Percentiles rank a stretch among this genome's conserved stretches.
These are phyloP conservation scores for Macaria liturata DNA, from an alignment of 2,888 invertebrate genomes.

Conservation along the genomic window DNA sequence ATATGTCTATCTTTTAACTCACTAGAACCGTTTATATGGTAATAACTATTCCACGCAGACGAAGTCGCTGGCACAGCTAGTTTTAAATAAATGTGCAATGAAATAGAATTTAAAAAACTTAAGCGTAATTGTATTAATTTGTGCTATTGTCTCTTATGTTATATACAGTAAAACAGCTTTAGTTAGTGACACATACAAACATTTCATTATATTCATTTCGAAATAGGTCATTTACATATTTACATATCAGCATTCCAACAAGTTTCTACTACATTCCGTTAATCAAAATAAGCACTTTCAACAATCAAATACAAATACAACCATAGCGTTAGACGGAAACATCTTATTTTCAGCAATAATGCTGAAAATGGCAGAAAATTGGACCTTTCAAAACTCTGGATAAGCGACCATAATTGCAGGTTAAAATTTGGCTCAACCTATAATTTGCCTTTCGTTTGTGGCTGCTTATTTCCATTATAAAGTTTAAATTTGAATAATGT, in stretches of 20 bases:
- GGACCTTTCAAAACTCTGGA: constrained; percentile 46
- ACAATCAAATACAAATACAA: constrained; percentile 38
- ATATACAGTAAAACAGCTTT: no score
- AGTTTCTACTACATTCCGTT: constrained; percentile 1
- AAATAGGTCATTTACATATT: no score
- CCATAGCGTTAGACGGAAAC: constrained; percentile 41
- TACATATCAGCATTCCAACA: not conserved
- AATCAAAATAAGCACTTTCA: constrained; percentile 23
- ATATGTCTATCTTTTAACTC: no score
- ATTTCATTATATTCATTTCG: no score
- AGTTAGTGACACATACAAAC: no score
- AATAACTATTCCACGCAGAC: no score
- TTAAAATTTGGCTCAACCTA: constrained; percentile 44
- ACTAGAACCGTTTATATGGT: no score
- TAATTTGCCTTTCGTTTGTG: constrained; percentile 42
- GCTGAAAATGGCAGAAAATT: constrained; percentile 44
- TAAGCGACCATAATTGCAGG: constrained; percentile 50
- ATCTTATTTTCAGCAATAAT: constrained; percentile 49
- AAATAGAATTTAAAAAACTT: no score
- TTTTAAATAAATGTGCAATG: no score
- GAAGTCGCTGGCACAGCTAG: no score
- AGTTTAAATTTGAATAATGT: constrained; percentile 4
- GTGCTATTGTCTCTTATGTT: no score
- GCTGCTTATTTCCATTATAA: constrained; percentile 32
- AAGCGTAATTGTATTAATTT: no score